A percentile compares a stretch with the other conserved stretches of the same genome.
phyloP scores from a whole-genome alignment of 2,797 vertebrate species.

The Phrynocephalus guinanensis region DNA sequence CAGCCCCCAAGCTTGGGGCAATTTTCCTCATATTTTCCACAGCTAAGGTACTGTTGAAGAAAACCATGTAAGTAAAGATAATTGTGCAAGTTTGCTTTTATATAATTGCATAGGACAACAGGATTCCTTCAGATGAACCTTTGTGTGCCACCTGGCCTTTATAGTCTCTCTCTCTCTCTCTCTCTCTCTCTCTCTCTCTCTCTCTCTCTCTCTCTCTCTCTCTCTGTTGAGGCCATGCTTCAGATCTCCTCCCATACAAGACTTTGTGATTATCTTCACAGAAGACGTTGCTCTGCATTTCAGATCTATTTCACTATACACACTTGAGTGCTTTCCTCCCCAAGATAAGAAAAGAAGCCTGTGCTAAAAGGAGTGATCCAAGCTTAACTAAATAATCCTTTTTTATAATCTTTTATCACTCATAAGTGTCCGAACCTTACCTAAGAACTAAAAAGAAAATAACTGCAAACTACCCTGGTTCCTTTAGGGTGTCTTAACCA shows the following conservation, averaged over 20 bases:
- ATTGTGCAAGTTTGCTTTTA: too few relatives aligned
- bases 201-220: too few relatives aligned
- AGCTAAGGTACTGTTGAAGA: background rate
- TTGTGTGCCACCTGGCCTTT: too few relatives aligned
- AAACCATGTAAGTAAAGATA: too few relatives aligned
- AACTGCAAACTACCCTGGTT: background rate
- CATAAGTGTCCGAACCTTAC: background rate
- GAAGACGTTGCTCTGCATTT: background rate
- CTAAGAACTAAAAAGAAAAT: background rate
- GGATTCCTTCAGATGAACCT: too few relatives aligned
- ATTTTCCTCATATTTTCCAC: background rate
- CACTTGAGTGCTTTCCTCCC: background rate
- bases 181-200: too few relatives aligned
- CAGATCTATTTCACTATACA: background rate
- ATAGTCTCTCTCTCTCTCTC: too few relatives aligned
- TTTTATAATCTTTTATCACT: background rate
- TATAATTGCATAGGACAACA: too few relatives aligned
- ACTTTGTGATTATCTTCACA: background rate
- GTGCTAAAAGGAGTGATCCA: background rate
- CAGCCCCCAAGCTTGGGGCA: background rate
- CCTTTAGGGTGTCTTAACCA: constrained; percentile 13
- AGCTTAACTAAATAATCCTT: background rate
- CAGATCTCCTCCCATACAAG: background rate
- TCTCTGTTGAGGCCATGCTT: background rate
- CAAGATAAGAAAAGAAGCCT: background rate